Evolutionary conservation across 2,797 vertebrate species (phyloP), one percentile per base, ranked within the genome.

Genomic region (Malurus splendens): DNA sequence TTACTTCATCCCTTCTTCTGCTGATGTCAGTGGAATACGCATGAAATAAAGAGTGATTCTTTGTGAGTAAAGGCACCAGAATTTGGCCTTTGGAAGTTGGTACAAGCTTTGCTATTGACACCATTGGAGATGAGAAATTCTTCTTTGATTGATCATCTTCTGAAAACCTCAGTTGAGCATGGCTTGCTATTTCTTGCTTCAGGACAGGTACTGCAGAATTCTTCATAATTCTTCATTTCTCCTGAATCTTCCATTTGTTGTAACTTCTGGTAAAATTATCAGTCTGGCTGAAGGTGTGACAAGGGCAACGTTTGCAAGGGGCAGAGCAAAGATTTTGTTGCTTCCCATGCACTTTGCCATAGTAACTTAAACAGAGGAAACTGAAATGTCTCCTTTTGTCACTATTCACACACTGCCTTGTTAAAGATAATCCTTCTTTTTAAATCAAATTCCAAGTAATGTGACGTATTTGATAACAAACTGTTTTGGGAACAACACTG

Each of bases 81-180:
- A 75, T 90, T 56, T 89, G 85, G 55, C 84, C 70, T 89, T 78
- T 93, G 83, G 82, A 89, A 92, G 92, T 64, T 83, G 44, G 39
- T 38, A 23, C 64, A 77, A 89, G 67, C 87, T 89, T 91, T 90
- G 36, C 48, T 70, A 38, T 83, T 70, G 82, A 78, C 0, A 5
- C 71, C 30, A 27, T 22, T 87, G 87, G 59, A 86, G 38, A 73
- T 42, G 82, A 76, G 76, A 83, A 90, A 60, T 86, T 81, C 27
- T 70, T 86, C 89, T 86, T 89, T 90, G 82, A 91, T 90, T 90
- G 82, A 91, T 90, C 48, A 23, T 78, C 68, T 61, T 48, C 66
- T 66, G 86, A 75, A 78, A 87, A 50, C 18, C 33, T 54, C 7
- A 13, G 52, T n/a, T 75, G 82, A 77, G 47, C n/a, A 32, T 5